Base-by-base conservation (phyloP, 35 echinoderm and acorn worm species). In the Apostichopus parvimensis region DNA sequence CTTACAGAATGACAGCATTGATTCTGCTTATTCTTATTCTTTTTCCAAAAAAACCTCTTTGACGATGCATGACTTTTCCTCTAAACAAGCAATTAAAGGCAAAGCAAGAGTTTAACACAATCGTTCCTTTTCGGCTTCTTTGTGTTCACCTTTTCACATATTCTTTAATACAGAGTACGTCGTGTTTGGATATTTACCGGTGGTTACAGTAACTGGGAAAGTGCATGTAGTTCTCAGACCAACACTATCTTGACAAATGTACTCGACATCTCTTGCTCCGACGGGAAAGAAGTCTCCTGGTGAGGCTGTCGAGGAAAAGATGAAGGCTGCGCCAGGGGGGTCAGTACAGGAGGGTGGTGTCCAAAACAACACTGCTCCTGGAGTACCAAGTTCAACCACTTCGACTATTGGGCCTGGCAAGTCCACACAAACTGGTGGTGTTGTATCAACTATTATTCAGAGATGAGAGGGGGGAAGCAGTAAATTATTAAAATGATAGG, bases 391-490 rank as follows among this genome's bases (percentile, higher is more conserved):
- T 54, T 73, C 68, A 53, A 90, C 53, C 9, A 56, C 72, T 23
- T 77, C 88, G n/a, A 17, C 4, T 22, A 77, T 77, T 54, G 88
- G 59, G 6, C 12, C 56, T 57, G 88, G 59, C 5, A 9, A 6
- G 57, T 87, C 57, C 7, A 20, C 52, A 45, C 93, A 92, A 11
- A 78, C 28, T 8, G 94, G 94, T 54, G 60, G 65, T 93, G 86
- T 88, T 1, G 77, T 91, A 34, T 95, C 94, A 45, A 57, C 94
- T 95, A 84, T 71, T n/a, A 52, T 4, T 45, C 34, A 28, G 78
- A 54, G 18, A 87, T 59, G 28, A 68, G 9, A n/a, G 56, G 17
- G 61, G 34, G 3, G 34, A 45, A 45, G 34, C 34, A 45, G 34
- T 45, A 81, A 53, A 81, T 15, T 7, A 28, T 53, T 9, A 81